A percentile compares a stretch with the other conserved stretches of the same genome.
Conservation (phyloP, 1,140 invertebrate genomes). For the Calliopsis andreniformis region DNA sequence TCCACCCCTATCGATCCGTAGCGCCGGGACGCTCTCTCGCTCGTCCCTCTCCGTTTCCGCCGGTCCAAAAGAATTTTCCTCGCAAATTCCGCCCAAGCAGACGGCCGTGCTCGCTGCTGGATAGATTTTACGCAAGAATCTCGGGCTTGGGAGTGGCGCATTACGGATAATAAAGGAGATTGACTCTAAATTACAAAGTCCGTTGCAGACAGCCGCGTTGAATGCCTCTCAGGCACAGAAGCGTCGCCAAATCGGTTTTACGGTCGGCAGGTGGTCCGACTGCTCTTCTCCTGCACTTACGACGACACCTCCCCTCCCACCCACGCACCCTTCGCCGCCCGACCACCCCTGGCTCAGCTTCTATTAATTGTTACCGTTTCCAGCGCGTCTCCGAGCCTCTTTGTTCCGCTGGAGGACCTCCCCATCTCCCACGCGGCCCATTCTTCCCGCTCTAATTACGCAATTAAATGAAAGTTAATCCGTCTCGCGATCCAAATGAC, state of each 20-base stretch:
- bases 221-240: conserved; percentile 72
- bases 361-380: conserved; percentile 39
- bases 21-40: no score
- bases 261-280: conserved; percentile 62
- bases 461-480: conserved; percentile 67
- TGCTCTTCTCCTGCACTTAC: conserved; percentile 52
- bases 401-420: conserved; percentile 11
- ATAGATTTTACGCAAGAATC: conserved; percentile 59
- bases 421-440: neutral
- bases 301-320: conserved; percentile 8
- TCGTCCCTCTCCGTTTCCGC: neutral
- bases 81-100: neutral
- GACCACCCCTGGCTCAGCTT: neutral
- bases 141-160: conserved; percentile 52
- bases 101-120: neutral
- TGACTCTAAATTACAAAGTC: conserved; percentile 76
- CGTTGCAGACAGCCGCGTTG: conserved; percentile 70
- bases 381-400: neutral
- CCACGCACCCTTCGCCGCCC: neutral
- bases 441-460: conserved; percentile 49
- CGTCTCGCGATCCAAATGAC: conserved; percentile 16
- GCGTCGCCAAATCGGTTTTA: conserved; percentile 66
- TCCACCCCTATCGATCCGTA: no score
- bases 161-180: conserved; percentile 75
- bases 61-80: conserved; percentile 7